phyloP scores from a whole-genome alignment of 2,113 vertebrate genomes.

The Panthera uncia region DNA sequence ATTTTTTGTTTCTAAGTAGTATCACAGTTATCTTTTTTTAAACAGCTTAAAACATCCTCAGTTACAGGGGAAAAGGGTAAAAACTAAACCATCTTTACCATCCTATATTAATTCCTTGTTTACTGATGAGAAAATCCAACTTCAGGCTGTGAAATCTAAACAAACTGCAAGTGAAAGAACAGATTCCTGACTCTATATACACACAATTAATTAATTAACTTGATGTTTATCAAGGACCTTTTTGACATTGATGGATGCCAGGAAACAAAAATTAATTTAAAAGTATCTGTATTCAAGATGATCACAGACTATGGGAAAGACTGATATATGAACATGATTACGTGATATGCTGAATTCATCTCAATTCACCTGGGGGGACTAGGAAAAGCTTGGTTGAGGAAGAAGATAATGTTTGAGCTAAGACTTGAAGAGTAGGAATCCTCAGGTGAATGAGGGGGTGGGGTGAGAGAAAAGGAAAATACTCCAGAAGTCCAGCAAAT shows the following conservation, averaged over 20 bases:
- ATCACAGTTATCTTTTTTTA: background rate
- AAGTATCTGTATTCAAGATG: background rate
- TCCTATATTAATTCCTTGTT: background rate
- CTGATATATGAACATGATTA: background rate
- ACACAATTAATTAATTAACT: background rate
- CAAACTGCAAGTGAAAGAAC: background rate
- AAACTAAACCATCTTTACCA: background rate
- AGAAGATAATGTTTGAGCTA: background rate
- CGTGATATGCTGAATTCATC: background rate
- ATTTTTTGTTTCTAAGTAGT: background rate
- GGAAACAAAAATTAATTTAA: background rate
- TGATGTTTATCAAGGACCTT: background rate
- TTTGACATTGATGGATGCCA: background rate
- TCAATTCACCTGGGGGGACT: background rate
- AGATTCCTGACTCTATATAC: background rate
- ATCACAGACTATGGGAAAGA: background rate
- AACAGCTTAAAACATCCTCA: background rate
- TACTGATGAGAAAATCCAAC: background rate
- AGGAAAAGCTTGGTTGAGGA: background rate
- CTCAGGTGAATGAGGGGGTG: background rate
- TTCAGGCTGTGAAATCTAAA: constrained; percentile 31
- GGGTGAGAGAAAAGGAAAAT: background rate
- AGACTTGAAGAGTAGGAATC: background rate
- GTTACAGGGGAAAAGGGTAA: background rate
- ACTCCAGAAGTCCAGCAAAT: background rate